A percentile compares a stretch with the other conserved stretches of the same genome.
These are phyloP conservation scores for Mus caroli DNA, from an alignment of 2,797 vertebrate genomes.

Conservation along the genomic window DNA sequence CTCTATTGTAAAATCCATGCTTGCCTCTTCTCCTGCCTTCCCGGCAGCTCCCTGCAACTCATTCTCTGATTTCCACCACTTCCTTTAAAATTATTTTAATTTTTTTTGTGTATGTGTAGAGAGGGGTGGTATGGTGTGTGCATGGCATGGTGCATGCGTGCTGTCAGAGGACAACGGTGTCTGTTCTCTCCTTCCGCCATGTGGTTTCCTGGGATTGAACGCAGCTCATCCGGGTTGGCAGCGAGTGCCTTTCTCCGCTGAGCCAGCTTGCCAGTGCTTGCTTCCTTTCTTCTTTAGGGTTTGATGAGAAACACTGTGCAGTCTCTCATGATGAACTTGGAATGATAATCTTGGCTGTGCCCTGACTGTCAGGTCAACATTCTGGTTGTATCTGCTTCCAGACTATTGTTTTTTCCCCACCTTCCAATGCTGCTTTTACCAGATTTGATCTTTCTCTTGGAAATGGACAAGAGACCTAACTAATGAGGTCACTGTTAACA, in stretches of 20 bases:
- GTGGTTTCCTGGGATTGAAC: background rate
- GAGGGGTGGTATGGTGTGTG: too few species aligned
- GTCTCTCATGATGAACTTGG: background rate
- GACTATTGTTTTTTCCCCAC: too few species aligned
- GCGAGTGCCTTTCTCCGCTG: background rate
- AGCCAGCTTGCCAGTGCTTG: background rate
- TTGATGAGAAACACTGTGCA: rapidly evolving
- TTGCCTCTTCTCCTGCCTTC: background rate
- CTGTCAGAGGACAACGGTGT: background rate
- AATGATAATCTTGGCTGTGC: background rate
- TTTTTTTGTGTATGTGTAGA: background rate
- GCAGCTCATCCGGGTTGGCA: background rate
- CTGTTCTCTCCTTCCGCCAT: background rate
- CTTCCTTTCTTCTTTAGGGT: background rate
- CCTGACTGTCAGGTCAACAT: background rate
- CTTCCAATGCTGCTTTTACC: background rate
- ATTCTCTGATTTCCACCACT: background rate
- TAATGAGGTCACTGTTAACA: background rate
- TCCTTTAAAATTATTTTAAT: background rate
- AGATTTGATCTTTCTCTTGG: background rate
- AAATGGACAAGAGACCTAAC: background rate
- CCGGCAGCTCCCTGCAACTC: background rate
- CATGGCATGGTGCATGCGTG: too few species aligned
- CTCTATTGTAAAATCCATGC: background rate
- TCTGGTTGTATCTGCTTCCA: background rate